These are phyloP conservation scores for Platyrinchus mystaceus DNA, from an alignment of 2,797 vertebrate genomes.

Conservation along the genomic window DNA sequence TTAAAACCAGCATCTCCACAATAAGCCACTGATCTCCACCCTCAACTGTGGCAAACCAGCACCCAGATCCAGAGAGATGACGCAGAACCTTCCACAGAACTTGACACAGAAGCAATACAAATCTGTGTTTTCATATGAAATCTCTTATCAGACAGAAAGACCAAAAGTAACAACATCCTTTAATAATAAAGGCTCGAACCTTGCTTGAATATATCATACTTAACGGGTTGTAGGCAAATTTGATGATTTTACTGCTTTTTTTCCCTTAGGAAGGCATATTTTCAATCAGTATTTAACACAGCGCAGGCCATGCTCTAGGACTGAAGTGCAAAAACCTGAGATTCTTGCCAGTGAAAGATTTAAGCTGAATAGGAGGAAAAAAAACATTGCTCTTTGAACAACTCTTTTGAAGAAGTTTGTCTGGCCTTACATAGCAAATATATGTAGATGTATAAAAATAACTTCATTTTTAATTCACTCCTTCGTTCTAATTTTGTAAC, in stretches of 20 bases:
- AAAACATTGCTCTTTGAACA: neutral
- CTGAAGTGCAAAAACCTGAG: neutral
- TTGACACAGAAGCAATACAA: neutral
- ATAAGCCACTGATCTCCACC: neutral
- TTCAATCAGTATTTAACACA: neutral
- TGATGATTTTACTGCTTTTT: neutral
- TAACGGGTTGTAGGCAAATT: neutral
- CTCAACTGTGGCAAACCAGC: constrained; percentile 23
- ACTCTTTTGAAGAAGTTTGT: neutral
- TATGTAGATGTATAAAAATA: neutral
- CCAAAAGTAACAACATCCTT: neutral
- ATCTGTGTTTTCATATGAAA: neutral
- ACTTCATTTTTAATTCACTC: neutral
- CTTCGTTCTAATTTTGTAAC: neutral
- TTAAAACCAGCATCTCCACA: neutral
- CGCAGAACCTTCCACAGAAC: neutral
- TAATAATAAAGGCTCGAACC: neutral
- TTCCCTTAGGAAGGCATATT: constrained; percentile 8
- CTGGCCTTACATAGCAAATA: neutral
- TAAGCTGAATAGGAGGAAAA: neutral
- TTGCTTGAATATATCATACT: neutral
- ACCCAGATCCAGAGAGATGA: neutral
- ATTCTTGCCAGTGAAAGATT: neutral
- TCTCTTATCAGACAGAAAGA: neutral
- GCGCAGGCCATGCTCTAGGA: neutral